Evolutionary conservation across 1,140 invertebrate genomes (phyloP), one percentile per base, ranked within the genome.

Genomic region (Ips nitidus): DNA sequence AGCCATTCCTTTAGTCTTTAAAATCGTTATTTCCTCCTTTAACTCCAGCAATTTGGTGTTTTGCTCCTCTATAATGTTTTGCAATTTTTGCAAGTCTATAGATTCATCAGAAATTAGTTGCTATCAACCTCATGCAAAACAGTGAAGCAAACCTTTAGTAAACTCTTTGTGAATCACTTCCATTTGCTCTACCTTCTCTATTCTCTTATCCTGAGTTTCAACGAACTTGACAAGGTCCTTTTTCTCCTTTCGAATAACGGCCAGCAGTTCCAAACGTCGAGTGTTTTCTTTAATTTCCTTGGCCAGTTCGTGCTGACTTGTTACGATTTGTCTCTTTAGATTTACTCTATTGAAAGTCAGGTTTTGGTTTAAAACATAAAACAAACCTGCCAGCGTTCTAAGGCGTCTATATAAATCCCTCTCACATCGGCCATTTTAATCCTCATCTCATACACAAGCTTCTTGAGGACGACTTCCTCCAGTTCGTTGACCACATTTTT

Each of bases 191-290:
- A 79, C 75, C 64, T 79, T 79, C 37, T 75, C 74, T 59, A 73
- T 75, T 70, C 80, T 81, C 43, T 80, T 80, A 7, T 76, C 69
- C 70, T 84, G 83, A 41, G 73, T 61, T 8, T 82, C 76, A 5
- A 84, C 63, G 5, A 84, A 47, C 61, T 80, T 79, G 1, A 74
- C 71, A 2, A 88, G 73, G 52, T 85, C 80, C 1, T 79, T 76
- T 66, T 84, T 83, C 73, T 89, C 85, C 60, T 85, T 83, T 42
- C 83, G 81, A n/a, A 89, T 75, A 39, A 86, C 76, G 0, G 82
- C 81, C 1, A 87, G 50, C 5, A 88, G 79, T 71, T 84, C 86
- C n/a, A 86, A 71, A 67, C 84, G 86, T 60, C 85, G 82, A 0
- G 86, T 86, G 69, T 86, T 86, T 42, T 82, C 80, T 58, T 81